Conservation (phyloP, 2,888 invertebrate species). For the Andrena dorsata region DNA sequence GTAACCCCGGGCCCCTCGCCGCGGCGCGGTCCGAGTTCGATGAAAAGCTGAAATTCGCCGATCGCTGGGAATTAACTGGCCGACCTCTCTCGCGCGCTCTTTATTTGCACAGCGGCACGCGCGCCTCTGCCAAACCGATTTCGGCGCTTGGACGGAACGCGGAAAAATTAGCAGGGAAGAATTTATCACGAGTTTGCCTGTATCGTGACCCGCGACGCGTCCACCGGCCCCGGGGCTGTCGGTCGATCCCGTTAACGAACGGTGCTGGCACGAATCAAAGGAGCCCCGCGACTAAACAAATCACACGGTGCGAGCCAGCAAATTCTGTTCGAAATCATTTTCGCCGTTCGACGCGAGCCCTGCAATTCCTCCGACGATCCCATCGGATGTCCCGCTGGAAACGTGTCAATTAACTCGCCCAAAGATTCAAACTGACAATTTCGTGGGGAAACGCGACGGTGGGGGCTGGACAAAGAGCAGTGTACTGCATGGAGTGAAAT, state of each 20-base stretch:
- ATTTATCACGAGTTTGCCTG: constrained; percentile 7
- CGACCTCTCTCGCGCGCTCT: background rate
- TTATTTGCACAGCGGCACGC: background rate
- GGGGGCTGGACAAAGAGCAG: background rate
- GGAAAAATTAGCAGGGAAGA: constrained; percentile 15
- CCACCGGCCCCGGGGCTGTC: background rate
- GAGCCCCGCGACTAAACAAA: constrained; percentile 22
- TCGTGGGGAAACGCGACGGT: background rate
- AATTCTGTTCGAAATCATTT: constrained; percentile 16
- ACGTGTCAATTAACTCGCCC: constrained; percentile 24
- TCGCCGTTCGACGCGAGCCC: background rate
- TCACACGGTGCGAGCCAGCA: constrained; percentile 7
- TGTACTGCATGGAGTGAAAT: constrained; percentile 30
- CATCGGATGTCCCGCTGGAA: constrained; percentile 5
- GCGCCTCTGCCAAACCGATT: background rate
- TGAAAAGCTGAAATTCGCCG: background rate
- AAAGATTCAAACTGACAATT: constrained; percentile 20
- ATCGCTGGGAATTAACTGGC: background rate
- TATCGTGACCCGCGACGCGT: background rate
- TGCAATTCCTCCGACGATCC: constrained; percentile 28
- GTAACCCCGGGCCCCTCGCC: no score
- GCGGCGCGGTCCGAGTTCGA: no score
- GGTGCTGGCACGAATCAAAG: constrained; percentile 23
- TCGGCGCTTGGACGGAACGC: background rate
- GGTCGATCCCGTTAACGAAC: constrained; percentile 15